These are phyloP conservation scores for Chrysina gloriosa DNA, from an alignment of 2,888 invertebrate species.

Conservation along the genomic window DNA sequence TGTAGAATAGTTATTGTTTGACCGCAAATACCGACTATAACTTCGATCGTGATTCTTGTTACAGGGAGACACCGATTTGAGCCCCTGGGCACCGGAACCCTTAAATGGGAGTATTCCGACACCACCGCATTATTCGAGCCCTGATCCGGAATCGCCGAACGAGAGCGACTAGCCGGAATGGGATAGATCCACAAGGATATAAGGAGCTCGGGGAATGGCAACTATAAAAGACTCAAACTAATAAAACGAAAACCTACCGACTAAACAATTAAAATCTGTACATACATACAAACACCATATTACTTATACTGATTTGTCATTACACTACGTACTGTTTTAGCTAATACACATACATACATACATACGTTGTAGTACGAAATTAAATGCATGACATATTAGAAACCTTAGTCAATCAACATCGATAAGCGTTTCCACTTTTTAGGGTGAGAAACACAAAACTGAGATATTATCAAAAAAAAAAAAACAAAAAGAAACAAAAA, in stretches of 20 bases:
- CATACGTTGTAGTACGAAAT: slow-evolving; percentile 19
- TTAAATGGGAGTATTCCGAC: slow-evolving; percentile 59
- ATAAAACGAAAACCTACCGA: background rate
- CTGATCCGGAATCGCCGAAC: slow-evolving; percentile 57
- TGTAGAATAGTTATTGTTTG: background rate
- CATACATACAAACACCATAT: background rate
- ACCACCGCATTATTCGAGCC: slow-evolving; percentile 59
- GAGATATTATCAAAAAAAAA: slow-evolving; percentile 2
- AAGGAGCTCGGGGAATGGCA: slow-evolving; percentile 40
- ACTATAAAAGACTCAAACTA: slow-evolving; percentile 18
- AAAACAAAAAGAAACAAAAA: background rate
- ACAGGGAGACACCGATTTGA: slow-evolving; percentile 68
- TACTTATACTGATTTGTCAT: background rate
- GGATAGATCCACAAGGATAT: slow-evolving; percentile 63
- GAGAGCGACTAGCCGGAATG: slow-evolving; percentile 62
- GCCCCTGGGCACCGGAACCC: slow-evolving; percentile 62
- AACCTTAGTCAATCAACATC: slow-evolving; percentile 1
- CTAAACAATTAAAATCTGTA: background rate
- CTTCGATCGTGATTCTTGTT: slow-evolving; percentile 44
- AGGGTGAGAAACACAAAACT: background rate
- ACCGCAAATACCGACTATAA: slow-evolving; percentile 9
- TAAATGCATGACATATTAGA: slow-evolving; percentile 20
- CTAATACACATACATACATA: background rate
- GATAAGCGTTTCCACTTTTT: slow-evolving; percentile 12
- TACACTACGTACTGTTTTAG: background rate